A percentile compares a stretch with the other conserved stretches of the same genome.
These are phyloP conservation scores for Lipophrys pholis DNA, from an alignment of 2,113 vertebrate genomes.

Conservation along the genomic window DNA sequence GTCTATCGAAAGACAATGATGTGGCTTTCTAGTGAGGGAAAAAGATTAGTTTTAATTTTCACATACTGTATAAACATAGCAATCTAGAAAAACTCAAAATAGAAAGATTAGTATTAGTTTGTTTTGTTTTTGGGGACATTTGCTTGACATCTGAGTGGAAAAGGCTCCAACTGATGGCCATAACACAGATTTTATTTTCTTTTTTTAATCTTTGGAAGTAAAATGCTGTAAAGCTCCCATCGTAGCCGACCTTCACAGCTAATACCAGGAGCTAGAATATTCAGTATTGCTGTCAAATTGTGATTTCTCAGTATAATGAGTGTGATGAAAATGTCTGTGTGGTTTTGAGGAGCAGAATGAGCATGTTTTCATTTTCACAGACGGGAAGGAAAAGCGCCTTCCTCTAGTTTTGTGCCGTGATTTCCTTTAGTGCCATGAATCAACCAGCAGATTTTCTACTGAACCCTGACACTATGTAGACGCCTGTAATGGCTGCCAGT, in stretches of 20 bases:
- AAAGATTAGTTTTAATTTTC: no score
- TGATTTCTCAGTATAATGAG: conserved; percentile 37
- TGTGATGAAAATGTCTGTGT: conserved; percentile 2
- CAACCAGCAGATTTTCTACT: conserved; percentile 52
- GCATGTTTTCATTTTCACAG: not conserved
- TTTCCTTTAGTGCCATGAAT: conserved; percentile 37
- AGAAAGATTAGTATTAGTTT: no score
- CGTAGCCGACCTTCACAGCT: conserved; percentile 7
- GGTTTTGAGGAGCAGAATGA: not conserved
- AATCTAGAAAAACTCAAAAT: no score
- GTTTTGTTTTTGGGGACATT: no score
- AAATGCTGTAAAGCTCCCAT: not conserved
- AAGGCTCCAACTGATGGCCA: no score
- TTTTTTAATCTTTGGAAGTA: not conserved
- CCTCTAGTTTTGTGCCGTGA: conserved; percentile 8
- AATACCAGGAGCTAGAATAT: conserved; percentile 28
- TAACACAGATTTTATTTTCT: no score
- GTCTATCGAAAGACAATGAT: no score
- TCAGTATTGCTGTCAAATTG: conserved; percentile 9
- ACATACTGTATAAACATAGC: no score
- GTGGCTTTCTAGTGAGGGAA: no score
- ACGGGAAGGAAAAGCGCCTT: not conserved
- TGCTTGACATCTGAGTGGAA: no score
- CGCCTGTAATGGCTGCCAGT: not conserved
- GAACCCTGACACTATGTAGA: conserved; percentile 9